phyloP scores from a whole-genome alignment of 2,113 vertebrate genomes.

The Neodontobutis hainanensis region DNA sequence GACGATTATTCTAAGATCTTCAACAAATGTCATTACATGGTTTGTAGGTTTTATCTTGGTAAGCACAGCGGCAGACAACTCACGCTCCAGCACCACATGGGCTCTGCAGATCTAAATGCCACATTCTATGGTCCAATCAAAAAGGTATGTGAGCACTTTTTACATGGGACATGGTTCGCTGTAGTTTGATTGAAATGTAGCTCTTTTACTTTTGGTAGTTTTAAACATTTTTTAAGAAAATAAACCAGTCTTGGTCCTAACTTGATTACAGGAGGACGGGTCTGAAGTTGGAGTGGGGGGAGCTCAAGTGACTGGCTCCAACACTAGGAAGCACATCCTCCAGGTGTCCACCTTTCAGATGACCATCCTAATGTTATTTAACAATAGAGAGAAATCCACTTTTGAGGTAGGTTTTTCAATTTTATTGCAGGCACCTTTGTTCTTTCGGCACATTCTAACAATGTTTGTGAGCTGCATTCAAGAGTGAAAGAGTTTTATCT shows the following conservation, averaged over 20 bases:
- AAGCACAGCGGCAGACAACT: slow-evolving; percentile 98
- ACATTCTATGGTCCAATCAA: slow-evolving; percentile 98
- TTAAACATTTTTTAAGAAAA: too few species aligned
- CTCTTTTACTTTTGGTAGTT: neutral
- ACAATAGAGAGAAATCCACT: slow-evolving; percentile 96
- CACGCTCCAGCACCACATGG: slow-evolving; percentile 98
- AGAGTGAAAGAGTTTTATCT: neutral
- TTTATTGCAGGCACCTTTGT: too few species aligned
- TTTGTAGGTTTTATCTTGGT: slow-evolving; percentile 94
- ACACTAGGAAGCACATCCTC: slow-evolving; percentile 97
- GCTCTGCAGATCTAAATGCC: slow-evolving; percentile 97
- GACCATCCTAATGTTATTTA: slow-evolving; percentile 99
- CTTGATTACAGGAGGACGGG: slow-evolving; percentile 88
- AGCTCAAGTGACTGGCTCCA: slow-evolving; percentile 96
- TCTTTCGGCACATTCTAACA: too few species aligned
- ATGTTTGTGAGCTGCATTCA: too few species aligned
- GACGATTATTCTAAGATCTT: slow-evolving; percentile 4
- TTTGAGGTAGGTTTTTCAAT: slow-evolving; percentile 86
- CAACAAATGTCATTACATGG: slow-evolving; percentile 6
- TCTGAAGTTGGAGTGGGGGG: slow-evolving; percentile 96
- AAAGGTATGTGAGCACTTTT: slow-evolving; percentile 78
- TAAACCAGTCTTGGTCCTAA: neutral
- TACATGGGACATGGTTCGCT: neutral
- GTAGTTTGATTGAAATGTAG: neutral
- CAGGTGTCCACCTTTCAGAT: slow-evolving; percentile 99